Conservation (phyloP, 1,140 invertebrate genomes). For the Telenomus remus region DNA sequence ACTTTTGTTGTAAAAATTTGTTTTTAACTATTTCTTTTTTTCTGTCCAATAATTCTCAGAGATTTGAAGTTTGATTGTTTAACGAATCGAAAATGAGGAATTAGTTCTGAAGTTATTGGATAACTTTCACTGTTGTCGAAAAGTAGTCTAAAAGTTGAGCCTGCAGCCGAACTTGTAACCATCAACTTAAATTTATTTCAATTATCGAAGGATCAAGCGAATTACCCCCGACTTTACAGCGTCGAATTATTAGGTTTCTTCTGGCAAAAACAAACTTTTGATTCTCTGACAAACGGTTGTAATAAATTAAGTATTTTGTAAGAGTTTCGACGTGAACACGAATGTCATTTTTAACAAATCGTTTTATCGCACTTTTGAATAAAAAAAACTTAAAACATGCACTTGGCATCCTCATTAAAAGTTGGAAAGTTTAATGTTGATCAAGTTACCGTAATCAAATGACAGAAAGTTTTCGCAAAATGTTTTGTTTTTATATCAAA, state of each 20-base stretch:
- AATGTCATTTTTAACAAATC: no score
- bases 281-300: no score
- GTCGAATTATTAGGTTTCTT: neutral
- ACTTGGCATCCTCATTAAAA: neutral
- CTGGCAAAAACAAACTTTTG: no score
- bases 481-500: neutral
- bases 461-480: neutral
- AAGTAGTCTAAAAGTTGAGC: slow-evolving; percentile 35
- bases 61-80: no score
- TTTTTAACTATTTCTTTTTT: no score
- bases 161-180: slow-evolving; percentile 20
- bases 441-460: neutral
- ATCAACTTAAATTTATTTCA: slow-evolving; percentile 27
- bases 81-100: no score
- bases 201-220: slow-evolving; percentile 15
- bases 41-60: no score
- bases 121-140: slow-evolving; percentile 18
- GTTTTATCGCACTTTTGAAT: no score
- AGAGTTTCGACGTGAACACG: no score
- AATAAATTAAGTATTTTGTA: no score
- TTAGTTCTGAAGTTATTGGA: slow-evolving; percentile 16
- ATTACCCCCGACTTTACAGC: neutral
- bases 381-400: neutral
- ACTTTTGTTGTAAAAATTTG: no score
- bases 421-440: neutral